Percentiles rank a stretch among this genome's conserved stretches.
These are phyloP conservation scores for Gymnocheta viridis DNA, from an alignment of 2,888 invertebrate genomes.

Conservation along the genomic window DNA sequence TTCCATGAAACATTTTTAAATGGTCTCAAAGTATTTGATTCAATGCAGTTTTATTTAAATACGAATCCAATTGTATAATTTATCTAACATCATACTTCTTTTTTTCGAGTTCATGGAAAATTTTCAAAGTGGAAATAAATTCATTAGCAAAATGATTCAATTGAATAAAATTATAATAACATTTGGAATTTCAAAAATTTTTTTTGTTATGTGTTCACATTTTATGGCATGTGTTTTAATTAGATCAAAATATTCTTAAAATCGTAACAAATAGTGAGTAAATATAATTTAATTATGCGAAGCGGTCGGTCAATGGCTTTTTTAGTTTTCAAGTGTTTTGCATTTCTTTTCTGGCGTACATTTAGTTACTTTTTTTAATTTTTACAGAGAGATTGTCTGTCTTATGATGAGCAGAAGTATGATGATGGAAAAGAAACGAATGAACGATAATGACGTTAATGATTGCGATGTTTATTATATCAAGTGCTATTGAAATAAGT, in stretches of 20 bases:
- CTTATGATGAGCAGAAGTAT: constrained; percentile 20
- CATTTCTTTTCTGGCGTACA: neutral
- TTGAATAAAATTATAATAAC: constrained; percentile 20
- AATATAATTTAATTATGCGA: neutral
- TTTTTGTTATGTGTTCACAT: neutral
- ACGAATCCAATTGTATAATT: neutral
- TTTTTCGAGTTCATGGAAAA: neutral
- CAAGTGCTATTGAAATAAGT: constrained; percentile 24
- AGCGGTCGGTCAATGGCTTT: constrained; percentile 51
- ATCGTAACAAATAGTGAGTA: constrained; percentile 10
- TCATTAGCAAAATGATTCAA: constrained; percentile 43
- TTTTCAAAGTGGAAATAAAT: constrained; percentile 18
- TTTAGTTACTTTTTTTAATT: neutral
- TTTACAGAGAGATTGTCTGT: constrained; percentile 18
- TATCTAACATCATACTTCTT: neutral
- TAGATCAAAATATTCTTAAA: neutral
- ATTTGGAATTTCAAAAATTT: constrained; percentile 11
- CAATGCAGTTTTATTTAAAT: neutral
- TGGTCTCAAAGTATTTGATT: neutral
- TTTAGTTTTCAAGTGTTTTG: constrained; percentile 37
- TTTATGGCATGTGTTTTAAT: constrained; percentile 4
- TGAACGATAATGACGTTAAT: constrained; percentile 60
- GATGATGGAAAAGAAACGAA: too few relatives aligned
- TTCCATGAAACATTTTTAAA: too few relatives aligned
- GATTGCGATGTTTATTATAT: constrained; percentile 51